Base-by-base conservation (phyloP, 2,797 vertebrate species). In the Lemur catta region DNA sequence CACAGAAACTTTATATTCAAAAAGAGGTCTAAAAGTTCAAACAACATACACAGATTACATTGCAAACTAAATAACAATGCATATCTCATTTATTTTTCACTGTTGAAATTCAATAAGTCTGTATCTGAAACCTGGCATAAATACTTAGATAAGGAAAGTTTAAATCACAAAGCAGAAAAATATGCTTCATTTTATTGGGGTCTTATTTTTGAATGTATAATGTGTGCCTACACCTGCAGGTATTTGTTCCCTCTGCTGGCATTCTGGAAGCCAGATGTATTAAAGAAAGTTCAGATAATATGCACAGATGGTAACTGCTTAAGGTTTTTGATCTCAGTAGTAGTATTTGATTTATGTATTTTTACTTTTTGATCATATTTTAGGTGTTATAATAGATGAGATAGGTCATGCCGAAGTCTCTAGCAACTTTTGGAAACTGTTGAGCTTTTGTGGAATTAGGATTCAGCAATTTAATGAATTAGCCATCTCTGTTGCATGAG, bases 31-130 rank as follows among this genome's bases (percentile, higher is more conserved):
- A 89, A 97, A 96, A 78, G 12, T 97, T 75, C 59, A 96, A 96
- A 91, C 6, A 8, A 12, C 7, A 93, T 96, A 61, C 30, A 30
- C 2, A 26, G 74, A 14, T 87, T 46, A 91, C 9, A n/a, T 7
- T 96, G 43, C 72, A 96, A 71, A 93, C 94, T 87, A 89, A 92
- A 96, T 20, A 74, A 33, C 76, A 30, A 97, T 69, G 71, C 43
- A 8, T 50, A 96, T 95, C n/a, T 94, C 84, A 61, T 79, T 97
- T 97, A 94, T 33, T 96, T 94, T 89, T 90, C 80, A 95, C 46
- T 93, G 35, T 4, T 95, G 69, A 96, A 97, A 80, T 67, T 76
- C 50, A 97, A 38, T 85, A 84, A 94, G 33, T 96, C 14, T 93
- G 3, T 71, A 91, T 95, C 88, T 84, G 38, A 97, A 63, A 52